Base-by-base conservation (phyloP, 2,113 vertebrate species). In the Elephas maximus region DNA sequence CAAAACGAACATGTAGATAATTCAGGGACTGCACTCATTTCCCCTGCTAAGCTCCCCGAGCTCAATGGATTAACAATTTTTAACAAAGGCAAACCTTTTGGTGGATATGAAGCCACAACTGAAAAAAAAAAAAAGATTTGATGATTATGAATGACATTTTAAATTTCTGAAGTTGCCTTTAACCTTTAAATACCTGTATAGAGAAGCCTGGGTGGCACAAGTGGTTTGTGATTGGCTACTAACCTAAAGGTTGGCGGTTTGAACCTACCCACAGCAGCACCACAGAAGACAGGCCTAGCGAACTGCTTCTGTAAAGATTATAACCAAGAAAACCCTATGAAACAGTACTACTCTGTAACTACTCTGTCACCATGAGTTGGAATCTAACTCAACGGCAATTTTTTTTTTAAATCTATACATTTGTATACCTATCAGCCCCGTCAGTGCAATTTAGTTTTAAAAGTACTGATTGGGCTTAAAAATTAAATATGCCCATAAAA, bases 391-490 rank as follows among this genome's bases (percentile, higher is more conserved):
- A 9, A 65, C 26, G 11, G 63, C 63, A 65, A 65, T 28, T 65
- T 9, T 28, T 65, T 23, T 65, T 65, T 65, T 28, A 28, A 65
- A 69, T 6, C 60, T 37, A 51, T 78, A 41, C 71, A 94, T 85
- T 65, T 95, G 14, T 7, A 83, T 71, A 90, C 65, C 62, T 81
- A 67, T 51, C 28, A 86, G n/a, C 81, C n/a, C 26, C 73, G 8
- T 79, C 44, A 79, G 5, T 62, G 53, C 91, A 63, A 41, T 74
- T 96, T 37, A 73, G 8, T 91, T 93, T 91, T 77, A 76, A 89
- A 96, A 91, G 57, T 80, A 88, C 12, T 88, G 57, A 45, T 79
- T 90, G 15, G 48, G 60, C 37, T 92, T 95, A 88, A 93, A 90
- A 95, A 91, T 83, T 28, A 92, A 90, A 83, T 44, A 63, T 73